Evolutionary conservation across 2,797 vertebrate genomes (phyloP).

Genomic region (Garrulus glandarius): DNA sequence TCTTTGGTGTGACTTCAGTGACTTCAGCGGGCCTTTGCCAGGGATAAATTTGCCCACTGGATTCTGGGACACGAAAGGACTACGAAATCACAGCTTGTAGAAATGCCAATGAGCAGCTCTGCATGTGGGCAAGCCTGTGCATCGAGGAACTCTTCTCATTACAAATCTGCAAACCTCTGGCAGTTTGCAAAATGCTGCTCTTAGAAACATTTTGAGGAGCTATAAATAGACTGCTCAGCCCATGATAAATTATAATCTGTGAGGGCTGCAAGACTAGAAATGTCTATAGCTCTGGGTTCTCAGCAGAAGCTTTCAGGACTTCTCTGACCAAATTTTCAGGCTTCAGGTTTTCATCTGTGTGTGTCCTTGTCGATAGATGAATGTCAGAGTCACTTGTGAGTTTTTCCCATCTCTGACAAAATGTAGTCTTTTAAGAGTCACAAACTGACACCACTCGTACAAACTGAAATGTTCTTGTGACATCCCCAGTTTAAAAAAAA

Average conservation of each 20-base stretch:
- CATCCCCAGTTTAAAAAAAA: background rate
- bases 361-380: accelerated
- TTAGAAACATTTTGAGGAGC: background rate
- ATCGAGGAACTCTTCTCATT: background rate
- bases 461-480: background rate
- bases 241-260: constrained; percentile 9
- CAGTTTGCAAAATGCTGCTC: background rate
- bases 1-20: background rate
- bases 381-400: background rate
- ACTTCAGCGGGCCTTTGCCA: background rate
- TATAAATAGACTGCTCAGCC: constrained; percentile 5
- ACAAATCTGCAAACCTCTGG: background rate
- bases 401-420: background rate
- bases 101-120: background rate
- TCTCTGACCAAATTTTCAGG: background rate
- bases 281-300: background rate
- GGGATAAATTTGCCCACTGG: background rate
- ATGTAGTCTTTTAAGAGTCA: background rate
- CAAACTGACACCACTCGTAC: background rate
- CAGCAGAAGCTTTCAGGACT: background rate
- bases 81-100: background rate
- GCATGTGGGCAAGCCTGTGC: background rate
- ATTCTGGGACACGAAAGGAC: background rate
- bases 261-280: constrained; percentile 18
- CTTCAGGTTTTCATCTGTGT: background rate